Base-by-base conservation (phyloP, 2,113 vertebrate genomes). In the Catharus fuscescens region DNA sequence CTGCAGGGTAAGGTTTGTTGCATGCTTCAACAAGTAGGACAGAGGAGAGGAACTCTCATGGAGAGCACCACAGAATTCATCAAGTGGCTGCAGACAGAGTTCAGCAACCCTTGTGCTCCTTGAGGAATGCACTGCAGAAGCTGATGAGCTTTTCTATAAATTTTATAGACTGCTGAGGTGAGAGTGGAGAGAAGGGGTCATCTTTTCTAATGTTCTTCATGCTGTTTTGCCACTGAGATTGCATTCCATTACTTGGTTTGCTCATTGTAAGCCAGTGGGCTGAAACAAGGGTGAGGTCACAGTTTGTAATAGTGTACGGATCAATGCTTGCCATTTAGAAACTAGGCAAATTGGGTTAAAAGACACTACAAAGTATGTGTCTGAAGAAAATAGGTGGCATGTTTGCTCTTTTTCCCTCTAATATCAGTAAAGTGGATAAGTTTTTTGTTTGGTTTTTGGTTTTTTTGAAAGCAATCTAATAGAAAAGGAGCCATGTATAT, bases 191-290 rank as follows among this genome's bases (percentile, higher is more conserved):
- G 45, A 96, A 90, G 8, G 25, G 72, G 76, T 94, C 80, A 90
- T 50, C 8, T 88, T 92, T 86, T 94, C 64, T 80, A 73, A 88
- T 90, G 59, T 57, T 93, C 60, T 91, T 95, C 82, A 74, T 88
- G 60, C 82, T 90, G 60, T 78, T 96, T 90, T 92, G 42, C 64
- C 69, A 32, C 86, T 60, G 83, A 88, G 72, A 83, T 73, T 93
- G 76, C 47, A 53, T 80, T 92, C 71, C 73, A 40, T 96, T 95
- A 86, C 60, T 93, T 59, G 20, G 38, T 66, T 90, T 80, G 42
- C 72, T 88, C 72, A 44, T 67, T 78, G 67, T 59, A 92, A 94
- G 24, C 72, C 88, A 96, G 38, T 78, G 65, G 56, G 47, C n/a
- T 96, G 82, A 93, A 93, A 90, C 80, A 73, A 7, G 52, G 32